These are phyloP conservation scores for Gonatopus flavifemur DNA, from an alignment of 1,140 invertebrate genomes.

Conservation along the genomic window DNA sequence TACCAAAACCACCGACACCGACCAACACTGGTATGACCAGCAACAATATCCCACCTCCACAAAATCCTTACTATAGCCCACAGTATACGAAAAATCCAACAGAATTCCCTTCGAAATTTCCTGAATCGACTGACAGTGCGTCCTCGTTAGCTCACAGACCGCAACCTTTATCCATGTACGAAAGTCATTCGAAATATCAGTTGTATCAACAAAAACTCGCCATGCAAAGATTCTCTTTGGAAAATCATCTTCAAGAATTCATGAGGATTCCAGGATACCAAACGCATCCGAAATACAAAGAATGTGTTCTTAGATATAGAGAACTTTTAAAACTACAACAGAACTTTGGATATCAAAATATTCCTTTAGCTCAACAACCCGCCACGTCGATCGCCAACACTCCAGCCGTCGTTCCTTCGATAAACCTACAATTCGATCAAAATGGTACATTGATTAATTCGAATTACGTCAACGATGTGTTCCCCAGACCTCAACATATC, in stretches of 20 bases:
- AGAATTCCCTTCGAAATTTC: conserved; percentile 35
- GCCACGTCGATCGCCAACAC: conserved; percentile 23
- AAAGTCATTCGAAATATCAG: conserved; percentile 31
- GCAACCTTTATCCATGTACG: conserved; percentile 21
- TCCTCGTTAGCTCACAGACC: conserved; percentile 21
- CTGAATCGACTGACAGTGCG: conserved; percentile 28
- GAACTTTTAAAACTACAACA: conserved; percentile 49
- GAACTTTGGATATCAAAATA: conserved; percentile 44
- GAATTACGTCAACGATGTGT: conserved; percentile 35
- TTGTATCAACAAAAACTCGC: conserved; percentile 50
- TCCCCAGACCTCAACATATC: conserved; percentile 20
- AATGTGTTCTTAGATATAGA: conserved; percentile 45
- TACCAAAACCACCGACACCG: conserved; percentile 23
- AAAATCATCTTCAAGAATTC: conserved; percentile 47
- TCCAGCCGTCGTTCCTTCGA: conserved; percentile 35
- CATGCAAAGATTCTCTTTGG: conserved; percentile 45
- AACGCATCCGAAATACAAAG: conserved; percentile 52
- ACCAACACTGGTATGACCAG: conserved; percentile 23
- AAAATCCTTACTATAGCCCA: conserved; percentile 46
- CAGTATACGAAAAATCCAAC: conserved; percentile 29
- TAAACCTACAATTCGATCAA: conserved; percentile 55
- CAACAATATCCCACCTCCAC: conserved; percentile 28
- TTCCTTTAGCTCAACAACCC: conserved; percentile 39
- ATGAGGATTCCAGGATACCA: conserved; percentile 47
- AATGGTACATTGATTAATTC: conserved; percentile 54